Evolutionary conservation across 2,888 invertebrate genomes (phyloP).

Genomic region (Prosapia bicincta): DNA sequence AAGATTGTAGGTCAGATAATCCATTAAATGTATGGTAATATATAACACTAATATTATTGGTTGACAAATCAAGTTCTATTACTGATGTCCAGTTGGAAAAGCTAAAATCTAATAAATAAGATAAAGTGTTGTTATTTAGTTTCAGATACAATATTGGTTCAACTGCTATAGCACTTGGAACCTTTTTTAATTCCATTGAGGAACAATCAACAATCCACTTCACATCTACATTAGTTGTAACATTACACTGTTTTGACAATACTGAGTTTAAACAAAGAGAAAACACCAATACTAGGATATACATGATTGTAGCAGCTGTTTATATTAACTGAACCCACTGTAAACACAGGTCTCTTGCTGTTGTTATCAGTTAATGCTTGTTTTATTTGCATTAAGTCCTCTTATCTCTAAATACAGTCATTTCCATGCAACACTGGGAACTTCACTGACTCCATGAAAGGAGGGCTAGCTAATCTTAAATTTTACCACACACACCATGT

Average conservation of each 20-base stretch:
- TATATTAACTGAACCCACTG: background rate
- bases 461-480: background rate
- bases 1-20: background rate
- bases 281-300: background rate
- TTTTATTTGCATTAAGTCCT: background rate
- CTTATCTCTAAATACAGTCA: background rate
- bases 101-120: background rate
- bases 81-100: slow-evolving; percentile 15
- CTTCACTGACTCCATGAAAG: background rate
- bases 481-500: too few species aligned
- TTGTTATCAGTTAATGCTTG: background rate
- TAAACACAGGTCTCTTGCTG: background rate
- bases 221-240: background rate
- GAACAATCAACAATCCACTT: background rate
- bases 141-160: slow-evolving; percentile 7
- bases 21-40: slow-evolving; percentile 9
- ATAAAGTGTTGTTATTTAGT: slow-evolving; percentile 6
- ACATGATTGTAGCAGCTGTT: background rate
- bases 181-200: background rate
- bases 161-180: background rate
- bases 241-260: background rate
- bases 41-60: slow-evolving; percentile 4
- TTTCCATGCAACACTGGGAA: background rate
- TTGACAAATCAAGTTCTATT: slow-evolving; percentile 7
- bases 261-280: background rate